A percentile compares a stretch with the other conserved stretches of the same genome.
phyloP scores from a whole-genome alignment of 1,140 invertebrate genomes.

The Semibalanus balanoides region DNA sequence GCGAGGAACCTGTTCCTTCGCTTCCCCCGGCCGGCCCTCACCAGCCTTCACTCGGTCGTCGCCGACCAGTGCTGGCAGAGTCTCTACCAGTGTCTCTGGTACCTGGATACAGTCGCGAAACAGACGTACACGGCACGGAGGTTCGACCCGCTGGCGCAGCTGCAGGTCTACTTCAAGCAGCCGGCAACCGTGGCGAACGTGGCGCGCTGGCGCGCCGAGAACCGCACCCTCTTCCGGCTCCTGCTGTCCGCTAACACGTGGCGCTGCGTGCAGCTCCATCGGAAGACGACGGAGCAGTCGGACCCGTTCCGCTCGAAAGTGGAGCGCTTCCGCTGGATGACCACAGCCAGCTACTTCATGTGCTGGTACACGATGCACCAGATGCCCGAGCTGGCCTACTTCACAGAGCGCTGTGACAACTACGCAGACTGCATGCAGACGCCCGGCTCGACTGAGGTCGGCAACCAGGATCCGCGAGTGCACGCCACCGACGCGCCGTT shows the following conservation, averaged over 20 bases:
- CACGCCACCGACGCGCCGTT: constrained; percentile 36
- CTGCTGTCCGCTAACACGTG: background rate
- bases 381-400: constrained; percentile 32
- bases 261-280: background rate
- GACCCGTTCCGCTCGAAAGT: background rate
- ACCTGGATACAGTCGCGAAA: background rate
- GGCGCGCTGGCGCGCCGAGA: background rate
- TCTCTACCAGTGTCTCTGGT: background rate
- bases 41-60: background rate
- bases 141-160: background rate
- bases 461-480: constrained; percentile 38
- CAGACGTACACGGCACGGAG: background rate
- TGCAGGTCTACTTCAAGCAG: background rate
- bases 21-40: background rate
- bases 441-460: constrained; percentile 18
- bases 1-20: background rate
- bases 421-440: constrained; percentile 39
- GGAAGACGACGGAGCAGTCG: background rate
- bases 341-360: constrained; percentile 47
- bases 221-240: background rate
- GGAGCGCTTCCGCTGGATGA: constrained; percentile 17
- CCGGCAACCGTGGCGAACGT: background rate
- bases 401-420: constrained; percentile 44
- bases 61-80: background rate
- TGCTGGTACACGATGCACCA: constrained; percentile 46